Conservation (phyloP, 2,113 vertebrate species). For the Limanda limanda region DNA sequence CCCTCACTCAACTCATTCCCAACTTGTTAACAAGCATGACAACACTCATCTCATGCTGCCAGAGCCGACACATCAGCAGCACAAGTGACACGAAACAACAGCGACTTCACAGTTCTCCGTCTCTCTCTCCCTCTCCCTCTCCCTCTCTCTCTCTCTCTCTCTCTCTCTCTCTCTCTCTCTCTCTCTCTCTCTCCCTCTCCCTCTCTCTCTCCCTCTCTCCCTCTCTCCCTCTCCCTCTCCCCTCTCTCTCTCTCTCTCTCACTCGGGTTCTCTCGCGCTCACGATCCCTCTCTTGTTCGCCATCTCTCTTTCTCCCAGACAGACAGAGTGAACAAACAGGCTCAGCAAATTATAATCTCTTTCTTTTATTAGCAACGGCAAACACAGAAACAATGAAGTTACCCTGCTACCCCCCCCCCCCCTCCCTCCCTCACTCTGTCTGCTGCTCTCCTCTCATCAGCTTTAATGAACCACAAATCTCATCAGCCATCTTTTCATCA, state of each 20-base stretch:
- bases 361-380: conserved; percentile 77
- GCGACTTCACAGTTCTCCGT: conserved; percentile 47
- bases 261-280: conserved; percentile 7
- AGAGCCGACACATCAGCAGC: conserved; percentile 45
- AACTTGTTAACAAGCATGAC: conserved; percentile 47
- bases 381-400: conserved; percentile 73
- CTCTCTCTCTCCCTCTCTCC: neutral
- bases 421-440: conserved; percentile 33
- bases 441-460: conserved; percentile 64
- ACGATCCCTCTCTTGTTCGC: conserved; percentile 17
- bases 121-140: neutral
- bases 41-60: conserved; percentile 23
- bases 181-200: too few relatives aligned
- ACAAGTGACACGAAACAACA: conserved; percentile 41
- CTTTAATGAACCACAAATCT: conserved; percentile 78
- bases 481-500: conserved; percentile 73
- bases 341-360: conserved; percentile 70
- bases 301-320: conserved; percentile 25
- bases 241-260: conserved; percentile 10
- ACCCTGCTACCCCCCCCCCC: conserved; percentile 31
- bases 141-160: neutral
- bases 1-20: conserved; percentile 43
- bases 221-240: conserved; percentile 42
- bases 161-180: conserved; percentile 28
- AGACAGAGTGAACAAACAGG: conserved; percentile 61